These are phyloP conservation scores for Scalopus aquaticus DNA, from an alignment of 2,113 vertebrate species.

Conservation along the genomic window DNA sequence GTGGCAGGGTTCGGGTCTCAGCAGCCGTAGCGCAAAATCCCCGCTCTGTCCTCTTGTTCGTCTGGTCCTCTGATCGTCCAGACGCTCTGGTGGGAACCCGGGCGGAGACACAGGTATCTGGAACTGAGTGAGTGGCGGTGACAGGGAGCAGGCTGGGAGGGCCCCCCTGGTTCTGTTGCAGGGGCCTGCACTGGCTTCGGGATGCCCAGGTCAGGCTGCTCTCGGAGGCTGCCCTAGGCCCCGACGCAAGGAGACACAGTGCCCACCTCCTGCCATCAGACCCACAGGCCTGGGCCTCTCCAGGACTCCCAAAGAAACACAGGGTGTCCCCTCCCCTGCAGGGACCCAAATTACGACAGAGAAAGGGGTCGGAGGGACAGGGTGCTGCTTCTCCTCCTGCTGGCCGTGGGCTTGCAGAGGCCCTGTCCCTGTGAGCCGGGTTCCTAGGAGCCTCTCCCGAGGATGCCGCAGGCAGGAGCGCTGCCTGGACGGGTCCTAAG, in stretches of 20 bases:
- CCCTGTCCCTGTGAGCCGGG: background rate
- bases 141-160: background rate
- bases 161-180: too few species aligned
- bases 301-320: too few species aligned
- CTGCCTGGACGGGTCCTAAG: background rate
- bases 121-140: background rate
- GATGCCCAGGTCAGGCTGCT: background rate
- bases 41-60: background rate
- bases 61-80: background rate
- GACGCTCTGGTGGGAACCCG: background rate
- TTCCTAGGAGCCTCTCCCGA: background rate
- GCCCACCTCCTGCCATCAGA: too few species aligned
- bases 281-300: too few species aligned
- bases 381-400: background rate
- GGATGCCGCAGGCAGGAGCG: background rate
- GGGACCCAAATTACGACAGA: background rate
- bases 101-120: background rate
- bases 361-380: background rate
- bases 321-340: background rate
- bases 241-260: too few species aligned
- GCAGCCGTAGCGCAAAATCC: too few species aligned
- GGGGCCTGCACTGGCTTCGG: background rate
- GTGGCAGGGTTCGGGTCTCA: background rate
- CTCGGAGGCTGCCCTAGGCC: background rate
- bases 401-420: background rate